Evolutionary conservation across 2,113 vertebrate species (phyloP), one percentile per base, ranked within the genome.

Genomic region (Onychorhynchus coronatus): DNA sequence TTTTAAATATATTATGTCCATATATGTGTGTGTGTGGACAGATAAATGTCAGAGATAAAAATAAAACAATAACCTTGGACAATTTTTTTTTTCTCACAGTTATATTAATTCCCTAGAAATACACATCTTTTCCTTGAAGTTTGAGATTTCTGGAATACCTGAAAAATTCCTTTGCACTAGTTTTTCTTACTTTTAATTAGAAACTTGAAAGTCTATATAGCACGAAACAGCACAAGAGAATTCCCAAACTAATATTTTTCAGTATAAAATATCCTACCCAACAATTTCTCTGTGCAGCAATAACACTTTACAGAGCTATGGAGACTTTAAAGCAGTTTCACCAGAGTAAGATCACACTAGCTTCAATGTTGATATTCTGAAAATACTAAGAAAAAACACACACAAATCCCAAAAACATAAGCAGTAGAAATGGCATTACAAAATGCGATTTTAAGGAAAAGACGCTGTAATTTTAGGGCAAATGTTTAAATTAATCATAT

Each of bases 171-270:
- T 92, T 63, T 74, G 8, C 24, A 58, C 66, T 58, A 27, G 1
- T 67, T 89, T 92, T 85, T 70, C 50, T 80, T 50, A 39, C 11
- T 44, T 91, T 23, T 80, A 9, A 86, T 82, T 84, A 62, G 49
- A 81, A 89, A 88, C 5, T 77, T 65, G 42, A 55, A 89, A 58
- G 13, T 35, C 22, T 80, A 31, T 19, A 37, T 35, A 67, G 22
- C 21, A 61, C 55, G 6, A 62, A 79, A 42, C 9, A 27, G 14
- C 25, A 61, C 12, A 65, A 77, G 11, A 79, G 6, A 83, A 74
- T 46, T 77, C 62, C 23, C 39, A 16, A 90, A 72, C 4, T n/a
- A 52, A 6, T 74, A 30, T 27, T 53, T 78, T 94, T 56, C 77
- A 56, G 8, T 53, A 49, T 46, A 37, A 85, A 82, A 62, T 42